phyloP scores from a whole-genome alignment of 2,888 invertebrate species.

The Ptychoptera contaminata region DNA sequence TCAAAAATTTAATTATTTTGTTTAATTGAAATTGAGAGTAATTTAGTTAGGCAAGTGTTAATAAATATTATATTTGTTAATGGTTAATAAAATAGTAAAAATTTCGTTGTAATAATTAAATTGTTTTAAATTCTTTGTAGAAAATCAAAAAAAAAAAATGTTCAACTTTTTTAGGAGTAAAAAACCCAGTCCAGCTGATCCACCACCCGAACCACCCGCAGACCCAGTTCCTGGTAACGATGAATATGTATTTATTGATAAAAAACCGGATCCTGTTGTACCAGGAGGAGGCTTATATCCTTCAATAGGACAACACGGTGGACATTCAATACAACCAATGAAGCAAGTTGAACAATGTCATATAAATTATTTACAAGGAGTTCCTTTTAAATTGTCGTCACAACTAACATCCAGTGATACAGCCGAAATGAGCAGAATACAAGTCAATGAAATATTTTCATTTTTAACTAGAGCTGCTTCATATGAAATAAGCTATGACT shows the following conservation, averaged over 20 bases:
- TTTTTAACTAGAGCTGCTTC: neutral
- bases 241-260: neutral
- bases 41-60: no score
- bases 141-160: neutral
- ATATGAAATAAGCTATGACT: neutral
- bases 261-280: neutral
- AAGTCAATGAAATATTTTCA: neutral
- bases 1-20: no score
- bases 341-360: neutral
- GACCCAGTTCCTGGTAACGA: neutral
- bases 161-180: constrained; percentile 2
- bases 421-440: neutral
- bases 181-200: neutral
- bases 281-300: neutral
- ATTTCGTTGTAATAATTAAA: no score
- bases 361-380: neutral
- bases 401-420: neutral
- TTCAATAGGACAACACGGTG: neutral
- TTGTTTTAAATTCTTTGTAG: no score
- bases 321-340: neutral
- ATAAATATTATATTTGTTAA: no score
- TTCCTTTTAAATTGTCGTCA: constrained; percentile 1
- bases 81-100: no score
- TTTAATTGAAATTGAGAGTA: no score
- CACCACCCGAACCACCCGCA: neutral